Evolutionary conservation across 2,888 invertebrate species (phyloP), one percentile per base, ranked within the genome.

Genomic region (Emmelina monodactyla): DNA sequence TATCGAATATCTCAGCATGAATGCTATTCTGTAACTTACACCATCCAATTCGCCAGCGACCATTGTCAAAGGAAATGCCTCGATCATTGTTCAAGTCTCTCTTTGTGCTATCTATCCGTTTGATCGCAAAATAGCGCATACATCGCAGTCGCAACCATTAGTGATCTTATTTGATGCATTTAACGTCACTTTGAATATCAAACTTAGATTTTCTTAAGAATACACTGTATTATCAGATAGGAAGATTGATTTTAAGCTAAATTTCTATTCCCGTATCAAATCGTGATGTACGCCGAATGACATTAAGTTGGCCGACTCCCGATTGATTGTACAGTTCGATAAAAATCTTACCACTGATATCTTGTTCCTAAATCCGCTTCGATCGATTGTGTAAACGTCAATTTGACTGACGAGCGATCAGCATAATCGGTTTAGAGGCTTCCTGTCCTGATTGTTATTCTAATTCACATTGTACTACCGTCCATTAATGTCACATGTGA

Each of bases 21-120:
- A n/a, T n/a, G n/a, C n/a, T n/a, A n/a, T n/a, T n/a, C 25, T 11
- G n/a, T 10, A 7, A 25, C 33, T 37, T 34, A 48, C 46, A 45
- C 45, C 49, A 50, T 46, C 46, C 47, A 45, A 41, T 49, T 47
- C 45, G 42, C 50, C 53, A 46, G 44, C 46, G 50, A 58, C 58
- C 55, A 67, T 71, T 76, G 75, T 72, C 71, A 68, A 67, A 72
- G 72, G 70, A 69, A 70, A 70, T 70, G 69, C 71, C 71, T 73
- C 71, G 63, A 68, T 73, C 73, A 76, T 78, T 75, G 75, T 76
- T 72, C 64, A 57, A 58, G 58, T 66, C 59, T 67, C 58, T 64
- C 66, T 59, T 54, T 51, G 53, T 58, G 58, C 67, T 72, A 72
- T 72, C 71, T 58, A 42, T 43, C 55, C 54, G 57, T 48, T 53